Conservation (phyloP, 1,140 invertebrate species). For the Neocloeon triangulifer region DNA sequence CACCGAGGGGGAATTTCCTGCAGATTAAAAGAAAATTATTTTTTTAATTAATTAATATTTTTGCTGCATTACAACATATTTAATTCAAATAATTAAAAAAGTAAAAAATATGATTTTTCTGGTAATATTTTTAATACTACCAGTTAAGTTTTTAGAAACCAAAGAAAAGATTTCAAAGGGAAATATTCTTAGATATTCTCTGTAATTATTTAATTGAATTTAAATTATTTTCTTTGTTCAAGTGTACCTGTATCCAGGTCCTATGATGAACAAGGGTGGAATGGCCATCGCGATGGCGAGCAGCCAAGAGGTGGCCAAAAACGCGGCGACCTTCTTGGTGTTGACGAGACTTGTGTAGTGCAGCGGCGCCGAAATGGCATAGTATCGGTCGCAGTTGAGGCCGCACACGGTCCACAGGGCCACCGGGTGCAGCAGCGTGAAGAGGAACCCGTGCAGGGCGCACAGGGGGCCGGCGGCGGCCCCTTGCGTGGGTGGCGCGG, state of each 20-base stretch:
- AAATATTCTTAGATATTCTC: too few relatives aligned
- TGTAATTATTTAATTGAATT: too few relatives aligned
- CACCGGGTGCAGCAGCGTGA: conserved; percentile 45
- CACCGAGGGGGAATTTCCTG: too few relatives aligned
- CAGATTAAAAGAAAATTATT: too few relatives aligned
- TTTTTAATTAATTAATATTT: too few relatives aligned
- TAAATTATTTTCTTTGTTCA: too few relatives aligned
- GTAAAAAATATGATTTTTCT: conserved; percentile 8
- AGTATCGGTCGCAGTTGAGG: conserved; percentile 50
- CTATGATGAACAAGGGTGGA: conserved; percentile 20
- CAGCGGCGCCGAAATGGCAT: conserved; percentile 49
- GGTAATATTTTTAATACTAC: too few relatives aligned
- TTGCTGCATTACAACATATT: too few relatives aligned
- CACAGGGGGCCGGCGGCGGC: conserved; percentile 25
- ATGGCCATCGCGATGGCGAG: conserved; percentile 17
- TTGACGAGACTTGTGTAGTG: conserved; percentile 50
- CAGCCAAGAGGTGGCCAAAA: conserved; percentile 22
- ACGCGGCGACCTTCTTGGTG: conserved; percentile 28
- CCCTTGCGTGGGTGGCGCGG: neutral
- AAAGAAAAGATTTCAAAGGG: too few relatives aligned
- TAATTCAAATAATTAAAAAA: too few relatives aligned
- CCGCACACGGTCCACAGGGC: conserved; percentile 58
- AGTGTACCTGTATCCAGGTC: conserved; percentile 31
- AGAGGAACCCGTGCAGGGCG: conserved; percentile 33
- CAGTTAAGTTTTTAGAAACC: too few relatives aligned